Conservation (phyloP, 1,140 invertebrate genomes). For the Papilio machaon region DNA sequence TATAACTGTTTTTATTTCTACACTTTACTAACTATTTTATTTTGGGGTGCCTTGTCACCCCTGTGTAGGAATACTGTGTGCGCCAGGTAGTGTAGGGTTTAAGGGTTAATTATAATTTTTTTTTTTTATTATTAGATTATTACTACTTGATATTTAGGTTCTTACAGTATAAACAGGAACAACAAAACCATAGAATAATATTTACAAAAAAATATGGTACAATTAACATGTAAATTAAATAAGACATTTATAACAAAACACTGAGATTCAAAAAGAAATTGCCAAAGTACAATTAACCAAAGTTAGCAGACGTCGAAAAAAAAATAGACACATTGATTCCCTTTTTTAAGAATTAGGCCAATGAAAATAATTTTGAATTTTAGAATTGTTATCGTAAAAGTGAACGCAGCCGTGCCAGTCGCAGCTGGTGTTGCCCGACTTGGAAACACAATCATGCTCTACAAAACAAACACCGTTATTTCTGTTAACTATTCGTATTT, state of each 20-base stretch:
- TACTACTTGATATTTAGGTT: too few species aligned
- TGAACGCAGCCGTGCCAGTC: constrained; percentile 7
- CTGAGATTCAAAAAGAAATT: background rate
- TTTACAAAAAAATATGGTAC: too few species aligned
- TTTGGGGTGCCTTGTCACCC: too few species aligned
- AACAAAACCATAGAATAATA: too few species aligned
- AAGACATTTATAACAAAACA: background rate
- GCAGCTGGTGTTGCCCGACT: background rate
- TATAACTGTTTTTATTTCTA: too few species aligned
- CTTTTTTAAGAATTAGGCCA: background rate
- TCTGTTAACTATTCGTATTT: constrained; percentile 17
- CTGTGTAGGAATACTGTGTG: too few species aligned
- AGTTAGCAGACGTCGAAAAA: background rate
- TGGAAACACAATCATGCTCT: constrained; percentile 20
- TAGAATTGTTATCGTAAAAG: constrained; percentile 1
- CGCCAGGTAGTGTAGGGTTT: too few species aligned
- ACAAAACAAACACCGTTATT: constrained; percentile 15
- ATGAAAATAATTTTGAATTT: background rate
- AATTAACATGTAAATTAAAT: background rate
- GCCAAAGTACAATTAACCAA: background rate
- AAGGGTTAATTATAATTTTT: too few species aligned
- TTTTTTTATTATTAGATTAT: too few species aligned
- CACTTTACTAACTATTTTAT: too few species aligned
- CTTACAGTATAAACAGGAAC: too few species aligned
- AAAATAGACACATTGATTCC: background rate